Evolutionary conservation across 2,797 vertebrate genomes (phyloP), one percentile per base, ranked within the genome.

Genomic region (Acropternis orthonyx): DNA sequence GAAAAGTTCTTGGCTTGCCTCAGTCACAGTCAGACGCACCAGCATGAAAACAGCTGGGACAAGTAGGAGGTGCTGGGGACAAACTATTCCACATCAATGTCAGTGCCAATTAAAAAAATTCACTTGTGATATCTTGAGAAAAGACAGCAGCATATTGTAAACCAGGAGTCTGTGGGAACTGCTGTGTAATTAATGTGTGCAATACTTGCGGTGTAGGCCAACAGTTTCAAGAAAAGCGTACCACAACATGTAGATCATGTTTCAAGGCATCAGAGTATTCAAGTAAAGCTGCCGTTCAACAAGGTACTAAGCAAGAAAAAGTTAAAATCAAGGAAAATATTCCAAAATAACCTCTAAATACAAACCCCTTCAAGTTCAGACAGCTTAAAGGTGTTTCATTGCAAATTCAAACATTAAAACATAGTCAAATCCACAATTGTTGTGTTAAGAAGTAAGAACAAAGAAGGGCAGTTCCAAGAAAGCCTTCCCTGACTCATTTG

Each of bases 391-490:
- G 48, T 24, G 21, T 66, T 73, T 62, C 59, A 30, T 32, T 79
- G 39, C 52, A 36, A 80, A 88, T 77, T 93, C 79, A 62, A 39
- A 43, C 66, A 44, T 14, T 39, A 36, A 80, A 93, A 36, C 56
- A 26, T 27, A 67, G 63, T 20, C 48, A 86, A 88, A 88, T 8
- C 12, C 2, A 1, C 61, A 52, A 22, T 51, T 74, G 2, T 65
- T 46, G 28, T 13, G 28, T 55, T 67, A 46, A 52, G 66, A 23
- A 48, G 30, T 8, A 28, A 74, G 74, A 81, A 52, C 43, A 49
- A 39, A 79, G 55, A 48, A 85, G 12, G 18, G 14, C 17, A 34
- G n/a, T 59, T 94, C 89, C 84, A 88, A 39, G 69, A 92, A 90
- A 48, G 89, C 6, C 30, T 34, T 34, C 37, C 26, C 63, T 77